Conservation (phyloP, 2,113 vertebrate species). For the Oncorhynchus masou region DNA sequence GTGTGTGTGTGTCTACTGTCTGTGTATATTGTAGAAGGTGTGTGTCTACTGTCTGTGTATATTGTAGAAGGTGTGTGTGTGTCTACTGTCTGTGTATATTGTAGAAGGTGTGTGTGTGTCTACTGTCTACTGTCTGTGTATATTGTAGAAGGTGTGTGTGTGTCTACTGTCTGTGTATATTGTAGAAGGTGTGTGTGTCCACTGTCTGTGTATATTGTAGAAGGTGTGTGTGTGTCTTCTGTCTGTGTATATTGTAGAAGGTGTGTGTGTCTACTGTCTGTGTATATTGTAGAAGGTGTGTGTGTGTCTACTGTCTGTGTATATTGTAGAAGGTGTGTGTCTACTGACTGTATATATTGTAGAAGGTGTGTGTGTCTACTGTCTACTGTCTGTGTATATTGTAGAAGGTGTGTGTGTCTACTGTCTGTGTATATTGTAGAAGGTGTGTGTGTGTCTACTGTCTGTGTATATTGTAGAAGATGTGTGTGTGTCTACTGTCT, state of each 20-base stretch:
- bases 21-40: neutral
- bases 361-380: neutral
- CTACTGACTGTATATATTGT: neutral
- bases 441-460: conserved; percentile 47
- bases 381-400: no score
- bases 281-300: conserved; percentile 5
- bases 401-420: conserved; percentile 3
- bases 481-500: no score
- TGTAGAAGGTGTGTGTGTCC: conserved; percentile 1
- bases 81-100: no score
- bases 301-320: no score
- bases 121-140: conserved; percentile 22
- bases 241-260: conserved; percentile 4
- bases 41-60: no score
- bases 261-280: no score
- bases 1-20: no score
- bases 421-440: conserved; percentile 2
- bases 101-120: conserved; percentile 47
- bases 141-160: conserved; percentile 4
- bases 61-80: conserved; percentile 2
- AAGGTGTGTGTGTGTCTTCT: neutral
- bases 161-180: no score
- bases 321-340: conserved; percentile 2
- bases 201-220: neutral
- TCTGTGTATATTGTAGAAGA: conserved; percentile 11